phyloP scores from a whole-genome alignment of 37 sponge, comb jelly and placozoan genomes.

The Theonella swinhoei region DNA sequence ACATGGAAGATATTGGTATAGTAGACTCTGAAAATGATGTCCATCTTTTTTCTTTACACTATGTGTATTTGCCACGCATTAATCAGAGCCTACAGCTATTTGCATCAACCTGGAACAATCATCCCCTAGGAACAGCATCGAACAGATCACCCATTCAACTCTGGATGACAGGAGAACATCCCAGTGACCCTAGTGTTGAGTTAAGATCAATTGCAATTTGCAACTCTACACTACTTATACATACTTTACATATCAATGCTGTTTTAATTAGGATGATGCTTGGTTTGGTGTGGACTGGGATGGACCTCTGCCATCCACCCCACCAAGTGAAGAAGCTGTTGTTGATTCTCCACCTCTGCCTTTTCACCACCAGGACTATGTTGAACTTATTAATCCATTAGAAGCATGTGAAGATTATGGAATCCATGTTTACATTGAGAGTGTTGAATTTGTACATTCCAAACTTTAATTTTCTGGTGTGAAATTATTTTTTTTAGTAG shows the following conservation, averaged over 20 bases:
- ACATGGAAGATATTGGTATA: slow-evolving; percentile 41
- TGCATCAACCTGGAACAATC: slow-evolving; percentile 3
- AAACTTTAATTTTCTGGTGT: slow-evolving; percentile 9
- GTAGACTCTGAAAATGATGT: slow-evolving; percentile 29
- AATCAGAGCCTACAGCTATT: slow-evolving; percentile 12
- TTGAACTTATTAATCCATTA: not conserved
- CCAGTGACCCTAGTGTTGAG: not conserved
- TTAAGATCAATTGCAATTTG: not conserved
- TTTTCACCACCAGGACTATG: not conserved
- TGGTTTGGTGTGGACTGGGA: slow-evolving; percentile 31
- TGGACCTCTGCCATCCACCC: not conserved
- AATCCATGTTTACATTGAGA: no score
- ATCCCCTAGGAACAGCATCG: not conserved
- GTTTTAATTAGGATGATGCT: no score
- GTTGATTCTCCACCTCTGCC: not conserved
- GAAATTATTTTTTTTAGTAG: not conserved
- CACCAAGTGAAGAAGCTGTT: not conserved
- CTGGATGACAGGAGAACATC: slow-evolving; percentile 11
- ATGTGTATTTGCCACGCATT: slow-evolving; percentile 35
- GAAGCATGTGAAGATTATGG: not conserved
- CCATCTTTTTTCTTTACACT: slow-evolving; percentile 54
- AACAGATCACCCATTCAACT: slow-evolving; percentile 9
- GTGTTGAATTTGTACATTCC: no score
- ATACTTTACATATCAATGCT: no score
- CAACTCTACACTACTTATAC: no score